Percentiles rank a stretch among this genome's conserved stretches.
Conservation (phyloP, 1,140 invertebrate genomes). For the Goniozus legneri region DNA sequence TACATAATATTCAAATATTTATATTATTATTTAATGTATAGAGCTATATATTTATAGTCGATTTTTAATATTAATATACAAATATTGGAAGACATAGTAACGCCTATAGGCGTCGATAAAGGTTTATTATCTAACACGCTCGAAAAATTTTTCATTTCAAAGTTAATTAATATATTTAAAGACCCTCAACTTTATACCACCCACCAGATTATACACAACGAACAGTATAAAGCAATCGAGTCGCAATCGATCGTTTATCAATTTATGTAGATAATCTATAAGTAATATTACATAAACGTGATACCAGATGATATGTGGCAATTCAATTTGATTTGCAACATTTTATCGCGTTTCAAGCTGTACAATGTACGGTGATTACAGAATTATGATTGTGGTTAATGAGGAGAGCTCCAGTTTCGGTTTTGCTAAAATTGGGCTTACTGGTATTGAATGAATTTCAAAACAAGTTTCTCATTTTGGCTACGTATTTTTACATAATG, state of each 20-base stretch:
- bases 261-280: conserved; percentile 5
- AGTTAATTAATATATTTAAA: conserved; percentile 7
- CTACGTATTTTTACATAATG: too few species aligned
- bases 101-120: conserved; percentile 44
- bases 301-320: not conserved
- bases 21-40: conserved; percentile 29
- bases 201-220: not conserved
- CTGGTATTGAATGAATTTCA: too few species aligned
- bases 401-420: too few species aligned
- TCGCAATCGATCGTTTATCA: not conserved
- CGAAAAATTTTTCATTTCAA: conserved; percentile 16
- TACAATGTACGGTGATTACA: not conserved
- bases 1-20: conserved; percentile 11
- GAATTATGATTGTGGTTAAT: too few species aligned
- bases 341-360: not conserved
- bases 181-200: not conserved
- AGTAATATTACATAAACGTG: conserved; percentile 9
- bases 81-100: conserved; percentile 51
- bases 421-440: too few species aligned
- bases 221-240: not conserved
- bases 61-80: conserved; percentile 48
- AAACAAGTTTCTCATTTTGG: too few species aligned
- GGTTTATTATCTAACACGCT: conserved; percentile 34
- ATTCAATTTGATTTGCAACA: not conserved
- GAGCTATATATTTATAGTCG: conserved; percentile 38